phyloP scores from a whole-genome alignment of 2,888 invertebrate species.

The Lasioglossum pauxillum region DNA sequence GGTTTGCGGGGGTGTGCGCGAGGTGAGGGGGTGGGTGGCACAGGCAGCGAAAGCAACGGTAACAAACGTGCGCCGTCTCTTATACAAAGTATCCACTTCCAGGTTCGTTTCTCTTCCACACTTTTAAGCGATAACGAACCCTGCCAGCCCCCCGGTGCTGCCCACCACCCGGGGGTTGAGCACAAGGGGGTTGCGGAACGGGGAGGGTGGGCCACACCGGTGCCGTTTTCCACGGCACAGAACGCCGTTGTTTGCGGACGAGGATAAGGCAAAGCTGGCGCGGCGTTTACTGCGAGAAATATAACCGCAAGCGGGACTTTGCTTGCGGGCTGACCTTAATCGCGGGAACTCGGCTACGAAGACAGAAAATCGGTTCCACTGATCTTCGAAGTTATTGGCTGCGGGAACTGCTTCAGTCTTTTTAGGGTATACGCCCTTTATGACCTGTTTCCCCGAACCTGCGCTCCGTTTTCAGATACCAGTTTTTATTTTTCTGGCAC shows the following conservation, averaged over 20 bases:
- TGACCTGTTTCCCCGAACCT: not conserved
- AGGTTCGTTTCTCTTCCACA: constrained; percentile 72
- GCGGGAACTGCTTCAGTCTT: not conserved
- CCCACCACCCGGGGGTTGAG: constrained; percentile 12
- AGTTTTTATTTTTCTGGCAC: not conserved
- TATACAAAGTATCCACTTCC: constrained; percentile 75
- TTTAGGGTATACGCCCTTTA: not conserved
- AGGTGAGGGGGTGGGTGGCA: not conserved
- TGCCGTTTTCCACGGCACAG: not conserved
- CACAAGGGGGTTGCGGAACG: not conserved
- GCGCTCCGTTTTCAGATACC: not conserved
- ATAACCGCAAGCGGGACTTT: constrained; percentile 21
- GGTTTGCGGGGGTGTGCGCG: not conserved
- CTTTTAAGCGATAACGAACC: constrained; percentile 77
- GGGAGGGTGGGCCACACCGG: not conserved
- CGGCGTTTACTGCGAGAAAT: constrained; percentile 28
- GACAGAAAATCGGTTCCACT: not conserved
- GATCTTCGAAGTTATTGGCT: constrained; percentile 7
- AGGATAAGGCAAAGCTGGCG: not conserved
- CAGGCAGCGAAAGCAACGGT: constrained; percentile 66
- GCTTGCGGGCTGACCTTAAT: constrained; percentile 13
- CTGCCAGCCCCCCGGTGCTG: constrained; percentile 59
- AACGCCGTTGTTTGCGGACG: constrained; percentile 14
- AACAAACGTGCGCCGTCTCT: constrained; percentile 75
- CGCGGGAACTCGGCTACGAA: not conserved